Base-by-base conservation (phyloP, 2,888 invertebrate genomes). In the Metellina segmentata region DNA sequence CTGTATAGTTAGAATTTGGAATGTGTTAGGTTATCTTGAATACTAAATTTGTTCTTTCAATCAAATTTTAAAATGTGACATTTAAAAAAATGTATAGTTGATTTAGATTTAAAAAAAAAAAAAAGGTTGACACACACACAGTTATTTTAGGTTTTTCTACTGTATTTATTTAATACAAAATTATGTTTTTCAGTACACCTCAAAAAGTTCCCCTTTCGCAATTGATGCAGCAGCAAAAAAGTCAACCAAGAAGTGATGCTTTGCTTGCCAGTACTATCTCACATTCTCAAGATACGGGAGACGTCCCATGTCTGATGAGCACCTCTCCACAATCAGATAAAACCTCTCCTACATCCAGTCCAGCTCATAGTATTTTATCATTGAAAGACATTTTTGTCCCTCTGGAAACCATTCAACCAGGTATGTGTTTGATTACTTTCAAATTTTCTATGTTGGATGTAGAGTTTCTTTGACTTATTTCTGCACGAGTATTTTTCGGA, bases 391-490 rank as follows among this genome's bases (percentile, higher is more conserved):
- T 98, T 85, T 95, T 96, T 94, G 96, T 98, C 81, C 96, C 97
- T 13, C 95, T 98, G 93, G 96, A 97, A 94, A 96, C 96, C 94
- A 97, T 98, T 82, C 96, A 96, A 94, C 97, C 98, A 70, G 97
- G 96, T 96, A 94, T 71, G n/a, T 79, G 74, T 48, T 74, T 74
- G 6, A 61, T 78, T 78, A 78, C 4, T n/a, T n/a, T n/a, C 7
- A 51, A n/a, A 13, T 77, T 6, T 13, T 51, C 11, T 11, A 6
- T 20, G 13, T 77, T 77, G 7, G 51, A 16, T n/a, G 7, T 16
- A 13, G 0, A 13, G 19, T 77, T 19, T 4, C 20, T 78, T 51
- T 7, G 4, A 51, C 48, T 78, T 78, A n/a, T n/a, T n/a, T n/a
- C n/a, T n/a, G n/a, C n/a, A n/a, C n/a, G n/a, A n/a, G n/a, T n/a